These are phyloP conservation scores for Dorcus hopei DNA, from an alignment of 2,888 invertebrate genomes.

Conservation along the genomic window DNA sequence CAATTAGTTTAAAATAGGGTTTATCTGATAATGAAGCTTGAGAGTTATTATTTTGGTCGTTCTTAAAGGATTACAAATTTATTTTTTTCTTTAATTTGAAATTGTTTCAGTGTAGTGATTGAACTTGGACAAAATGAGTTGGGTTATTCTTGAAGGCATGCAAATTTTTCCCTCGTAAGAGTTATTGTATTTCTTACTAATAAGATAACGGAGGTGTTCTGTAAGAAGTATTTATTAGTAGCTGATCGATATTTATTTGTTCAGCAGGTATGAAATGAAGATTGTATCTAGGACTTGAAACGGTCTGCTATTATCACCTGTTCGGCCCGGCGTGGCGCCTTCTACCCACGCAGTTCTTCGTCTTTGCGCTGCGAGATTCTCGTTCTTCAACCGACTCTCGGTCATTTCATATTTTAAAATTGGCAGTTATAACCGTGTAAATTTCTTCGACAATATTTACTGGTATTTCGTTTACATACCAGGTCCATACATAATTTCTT, in stretches of 20 bases:
- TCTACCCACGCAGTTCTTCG: conserved; percentile 39
- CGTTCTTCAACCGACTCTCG: not conserved
- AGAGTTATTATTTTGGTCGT: too few species aligned
- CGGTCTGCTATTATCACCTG: conserved; percentile 45
- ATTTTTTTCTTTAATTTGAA: too few species aligned
- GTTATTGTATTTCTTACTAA: too few species aligned
- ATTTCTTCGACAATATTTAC: conserved; percentile 1
- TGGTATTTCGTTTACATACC: conserved; percentile 1
- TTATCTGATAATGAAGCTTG: too few species aligned
- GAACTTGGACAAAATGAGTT: too few species aligned
- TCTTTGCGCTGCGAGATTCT: conserved; percentile 27
- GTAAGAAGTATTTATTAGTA: too few species aligned
- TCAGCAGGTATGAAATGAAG: conserved; percentile 35
- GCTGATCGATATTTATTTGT: conserved; percentile 29
- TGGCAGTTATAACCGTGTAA: conserved; percentile 10
- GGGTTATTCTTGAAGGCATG: too few species aligned
- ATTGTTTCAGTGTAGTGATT: too few species aligned
- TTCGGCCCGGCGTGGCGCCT: conserved; percentile 41
- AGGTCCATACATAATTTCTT: not conserved
- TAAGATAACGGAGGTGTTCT: too few species aligned
- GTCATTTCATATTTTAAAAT: conserved; percentile 14
- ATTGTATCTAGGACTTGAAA: conserved; percentile 37
- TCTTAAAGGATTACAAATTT: too few species aligned
- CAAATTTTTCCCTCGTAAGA: too few species aligned
- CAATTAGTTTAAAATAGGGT: too few species aligned